phyloP scores from a whole-genome alignment of 2,888 invertebrate genomes.

The Brachylomia viminalis region DNA sequence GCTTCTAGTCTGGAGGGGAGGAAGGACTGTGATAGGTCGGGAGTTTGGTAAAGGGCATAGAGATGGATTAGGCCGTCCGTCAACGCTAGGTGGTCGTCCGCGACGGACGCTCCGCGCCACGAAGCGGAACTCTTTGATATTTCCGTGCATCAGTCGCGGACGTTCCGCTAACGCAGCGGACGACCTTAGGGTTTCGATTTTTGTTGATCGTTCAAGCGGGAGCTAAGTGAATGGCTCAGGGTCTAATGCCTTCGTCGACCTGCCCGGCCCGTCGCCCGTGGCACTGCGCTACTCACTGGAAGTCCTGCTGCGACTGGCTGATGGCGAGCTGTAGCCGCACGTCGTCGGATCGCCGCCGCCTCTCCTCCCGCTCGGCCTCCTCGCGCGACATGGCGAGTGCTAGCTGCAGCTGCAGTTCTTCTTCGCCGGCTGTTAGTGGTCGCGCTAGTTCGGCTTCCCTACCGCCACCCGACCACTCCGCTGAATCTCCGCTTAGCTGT shows the following conservation, averaged over 20 bases:
- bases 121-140: no score
- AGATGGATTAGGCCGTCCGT: background rate
- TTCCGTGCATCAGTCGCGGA: no score
- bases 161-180: no score
- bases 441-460: constrained; percentile 97
- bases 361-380: constrained; percentile 99
- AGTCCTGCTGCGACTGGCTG: constrained; percentile 98
- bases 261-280: background rate
- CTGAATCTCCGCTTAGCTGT: constrained; percentile 70
- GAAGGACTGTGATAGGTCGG: background rate
- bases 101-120: constrained; percentile 68
- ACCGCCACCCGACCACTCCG: constrained; percentile 77
- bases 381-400: constrained; percentile 99
- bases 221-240: background rate
- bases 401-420: constrained; percentile 99
- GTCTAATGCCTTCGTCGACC: background rate
- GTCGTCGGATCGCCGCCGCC: constrained; percentile 98
- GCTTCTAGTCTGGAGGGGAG: constrained; percentile 63
- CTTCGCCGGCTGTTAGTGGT: constrained; percentile 99
- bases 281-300: constrained; percentile 91
- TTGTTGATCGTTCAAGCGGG: background rate
- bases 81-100: constrained; percentile 90
- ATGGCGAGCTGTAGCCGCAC: constrained; percentile 98
- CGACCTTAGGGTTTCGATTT: background rate
- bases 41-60: background rate